Evolutionary conservation across 2,797 vertebrate genomes (phyloP).

Genomic region (Helicolenus hilgendorfi): DNA sequence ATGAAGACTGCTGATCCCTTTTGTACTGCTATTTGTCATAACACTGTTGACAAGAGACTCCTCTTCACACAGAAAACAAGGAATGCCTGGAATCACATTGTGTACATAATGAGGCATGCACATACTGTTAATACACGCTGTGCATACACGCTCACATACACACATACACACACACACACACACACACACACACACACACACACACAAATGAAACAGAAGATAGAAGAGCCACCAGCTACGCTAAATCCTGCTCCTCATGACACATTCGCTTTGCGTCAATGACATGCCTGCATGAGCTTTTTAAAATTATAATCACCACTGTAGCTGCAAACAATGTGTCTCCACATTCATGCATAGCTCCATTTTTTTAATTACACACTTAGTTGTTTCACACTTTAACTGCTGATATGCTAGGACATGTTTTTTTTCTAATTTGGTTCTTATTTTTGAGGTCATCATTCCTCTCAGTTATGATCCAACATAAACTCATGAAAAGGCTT

Average conservation of each 20-base stretch:
- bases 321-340: background rate
- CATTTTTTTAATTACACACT: background rate
- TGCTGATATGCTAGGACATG: background rate
- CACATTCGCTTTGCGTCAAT: constrained; percentile 10
- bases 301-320: constrained; percentile 3
- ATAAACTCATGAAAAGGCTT: too few species aligned
- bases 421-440: background rate
- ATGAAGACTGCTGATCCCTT: constrained; percentile 76
- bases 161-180: background rate
- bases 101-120: constrained; percentile 61
- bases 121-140: constrained; percentile 40
- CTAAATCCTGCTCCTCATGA: constrained; percentile 27
- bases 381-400: background rate
- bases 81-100: constrained; percentile 49
- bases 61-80: constrained; percentile 50
- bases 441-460: background rate
- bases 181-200: background rate
- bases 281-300: constrained; percentile 9
- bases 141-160: constrained; percentile 15
- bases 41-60: constrained; percentile 79
- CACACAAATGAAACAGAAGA: constrained; percentile 15
- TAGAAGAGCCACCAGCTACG: constrained; percentile 1
- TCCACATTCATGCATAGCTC: background rate
- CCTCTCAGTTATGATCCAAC: background rate
- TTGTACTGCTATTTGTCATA: constrained; percentile 82